Percentiles rank a stretch among this genome's conserved stretches.
Conservation (phyloP, 2,113 vertebrate species). For the Gymnogyps californianus region DNA sequence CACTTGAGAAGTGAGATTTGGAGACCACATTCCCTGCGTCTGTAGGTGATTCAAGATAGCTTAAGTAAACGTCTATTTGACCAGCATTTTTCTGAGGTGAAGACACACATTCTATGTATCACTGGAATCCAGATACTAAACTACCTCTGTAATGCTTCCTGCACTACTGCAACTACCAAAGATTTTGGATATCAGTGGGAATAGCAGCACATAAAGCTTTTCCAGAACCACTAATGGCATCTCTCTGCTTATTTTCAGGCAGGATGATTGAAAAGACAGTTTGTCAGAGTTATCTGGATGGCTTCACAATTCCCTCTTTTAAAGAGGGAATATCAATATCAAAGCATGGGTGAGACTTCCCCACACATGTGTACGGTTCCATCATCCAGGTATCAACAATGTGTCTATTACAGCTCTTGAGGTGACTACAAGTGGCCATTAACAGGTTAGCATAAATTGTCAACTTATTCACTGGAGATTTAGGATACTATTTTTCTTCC, state of each 20-base stretch:
- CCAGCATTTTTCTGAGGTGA: background rate
- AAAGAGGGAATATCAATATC: background rate
- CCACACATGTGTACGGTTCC: background rate
- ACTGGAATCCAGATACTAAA: background rate
- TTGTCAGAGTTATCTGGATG: background rate
- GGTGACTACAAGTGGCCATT: background rate
- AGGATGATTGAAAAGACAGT: background rate
- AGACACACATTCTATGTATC: background rate
- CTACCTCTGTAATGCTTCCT: background rate
- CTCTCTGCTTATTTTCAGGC: background rate
- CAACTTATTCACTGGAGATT: background rate
- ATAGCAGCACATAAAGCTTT: background rate
- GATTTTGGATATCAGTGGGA: background rate
- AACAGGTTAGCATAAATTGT: background rate
- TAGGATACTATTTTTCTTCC: background rate
- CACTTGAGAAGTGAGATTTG: background rate
- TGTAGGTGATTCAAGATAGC: background rate
- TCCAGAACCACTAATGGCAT: background rate
- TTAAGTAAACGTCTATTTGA: background rate
- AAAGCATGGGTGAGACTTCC: background rate
- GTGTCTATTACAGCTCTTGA: background rate
- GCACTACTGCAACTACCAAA: background rate
- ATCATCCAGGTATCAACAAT: background rate
- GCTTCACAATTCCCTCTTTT: background rate
- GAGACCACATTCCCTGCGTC: background rate